Evolutionary conservation across 2,888 invertebrate genomes (phyloP), one percentile per base, ranked within the genome.

Genomic region (Synergus umbraculus): DNA sequence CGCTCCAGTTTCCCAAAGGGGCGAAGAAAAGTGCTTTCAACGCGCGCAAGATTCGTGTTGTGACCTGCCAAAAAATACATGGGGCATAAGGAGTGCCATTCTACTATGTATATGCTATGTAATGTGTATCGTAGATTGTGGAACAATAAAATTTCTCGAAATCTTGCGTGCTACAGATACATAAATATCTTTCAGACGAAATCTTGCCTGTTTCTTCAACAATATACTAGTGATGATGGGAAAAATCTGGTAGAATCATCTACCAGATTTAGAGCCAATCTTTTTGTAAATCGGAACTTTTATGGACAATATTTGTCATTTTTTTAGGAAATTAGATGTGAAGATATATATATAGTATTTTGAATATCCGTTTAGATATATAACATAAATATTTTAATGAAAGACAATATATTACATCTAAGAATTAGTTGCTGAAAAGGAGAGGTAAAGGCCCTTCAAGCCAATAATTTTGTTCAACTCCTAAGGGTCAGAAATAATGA

Each of bases 1-100:
- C 73, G 83, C 43, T 83, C 80, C 80, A 83, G 77, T 79, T 81
- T 79, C 66, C 76, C 43, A 79, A 83, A 80, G 79, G 81, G 83
- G 64, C 80, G 81, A 81, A 76, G 81, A 79, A 79, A 83, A 77
- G 78, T 83, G 78, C 54, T 77, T 77, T 76, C 76, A 76, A 49
- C 66, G 76, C 44, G 58, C 79, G 63, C 76, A 76, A 69, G 67
- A 43, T 78, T 18, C 73, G 15, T 76, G 5, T 46, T 22, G 41
- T 81, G 79, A 79, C 79, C 77, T 79, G 81, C 76, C 79, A 81
- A 80, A 37, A 81, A 69, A 49, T 49, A 29, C 13, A 22, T 67
- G 13, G 7, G n/a, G 18, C 43, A 66, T 66, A 66, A 66, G 10
- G 15, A 43, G n/a, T 65, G 9, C 7, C 18, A 65, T 65, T 18